These are phyloP conservation scores for Pseudochaenichthys georgianus DNA, from an alignment of 2,797 vertebrate species.

Conservation along the genomic window DNA sequence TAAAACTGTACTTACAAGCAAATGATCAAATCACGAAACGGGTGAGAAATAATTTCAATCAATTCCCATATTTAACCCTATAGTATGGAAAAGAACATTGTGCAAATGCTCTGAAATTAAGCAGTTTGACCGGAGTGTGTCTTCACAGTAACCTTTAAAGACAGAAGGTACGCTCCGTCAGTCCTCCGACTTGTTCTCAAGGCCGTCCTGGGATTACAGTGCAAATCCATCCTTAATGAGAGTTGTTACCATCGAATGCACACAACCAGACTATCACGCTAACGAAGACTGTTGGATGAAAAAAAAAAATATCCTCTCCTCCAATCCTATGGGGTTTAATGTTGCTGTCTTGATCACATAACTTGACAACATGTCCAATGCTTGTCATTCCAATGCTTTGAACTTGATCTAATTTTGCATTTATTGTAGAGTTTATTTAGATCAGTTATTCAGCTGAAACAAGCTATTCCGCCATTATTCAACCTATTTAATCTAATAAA, in stretches of 20 bases:
- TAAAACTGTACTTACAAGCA: background rate
- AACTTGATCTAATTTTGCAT: conserved; percentile 58
- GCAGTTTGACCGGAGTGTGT: conserved; percentile 41
- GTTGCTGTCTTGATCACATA: conserved; percentile 65
- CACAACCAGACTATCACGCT: conserved; percentile 71
- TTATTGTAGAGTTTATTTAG: conserved; percentile 33
- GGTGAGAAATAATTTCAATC: background rate
- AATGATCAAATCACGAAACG: too few relatives aligned
- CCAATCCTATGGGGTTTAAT: conserved; percentile 49
- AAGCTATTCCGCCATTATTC: conserved; percentile 25
- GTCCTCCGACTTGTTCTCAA: conserved; percentile 56
- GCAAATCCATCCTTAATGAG: conserved; percentile 72
- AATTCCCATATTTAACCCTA: background rate
- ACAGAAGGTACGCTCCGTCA: conserved; percentile 51
- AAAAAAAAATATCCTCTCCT: conserved; percentile 58
- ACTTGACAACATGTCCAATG: conserved; percentile 39
- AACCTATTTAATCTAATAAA: conserved; percentile 39
- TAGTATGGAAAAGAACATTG: background rate
- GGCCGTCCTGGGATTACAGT: conserved; percentile 61
- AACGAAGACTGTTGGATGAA: conserved; percentile 60
- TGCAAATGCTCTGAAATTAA: conserved; percentile 32
- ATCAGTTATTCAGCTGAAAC: conserved; percentile 50
- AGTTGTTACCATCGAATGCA: conserved; percentile 74
- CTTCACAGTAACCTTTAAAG: conserved; percentile 48
- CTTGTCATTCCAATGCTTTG: conserved; percentile 58